Conservation (phyloP, 2,888 invertebrate species). For the Hemicrepidius hirtus region DNA sequence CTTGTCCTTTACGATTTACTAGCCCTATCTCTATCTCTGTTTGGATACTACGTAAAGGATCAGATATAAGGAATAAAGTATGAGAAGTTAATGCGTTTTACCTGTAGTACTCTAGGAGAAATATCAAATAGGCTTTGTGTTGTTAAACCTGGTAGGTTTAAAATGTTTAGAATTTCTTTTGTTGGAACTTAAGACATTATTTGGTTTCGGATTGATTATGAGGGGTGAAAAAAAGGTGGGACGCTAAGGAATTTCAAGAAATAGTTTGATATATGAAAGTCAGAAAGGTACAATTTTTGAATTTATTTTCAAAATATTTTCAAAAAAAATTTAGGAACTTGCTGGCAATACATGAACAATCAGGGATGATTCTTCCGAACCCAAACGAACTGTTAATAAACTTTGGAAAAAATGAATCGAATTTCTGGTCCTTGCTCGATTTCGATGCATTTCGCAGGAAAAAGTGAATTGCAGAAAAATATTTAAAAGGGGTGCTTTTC, state of each 20-base stretch:
- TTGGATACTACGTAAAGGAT: not conserved
- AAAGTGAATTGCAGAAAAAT: no score
- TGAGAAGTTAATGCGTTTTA: conserved; percentile 16
- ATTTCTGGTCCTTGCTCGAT: no score
- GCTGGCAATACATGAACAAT: no score
- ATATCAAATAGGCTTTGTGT: conserved; percentile 24
- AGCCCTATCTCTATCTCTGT: not conserved
- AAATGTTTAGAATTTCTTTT: conserved; percentile 1
- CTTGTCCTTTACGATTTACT: not conserved
- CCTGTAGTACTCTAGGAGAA: conserved; percentile 18
- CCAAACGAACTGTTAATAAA: no score
- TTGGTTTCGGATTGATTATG: not conserved
- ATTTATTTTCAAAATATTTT: no score
- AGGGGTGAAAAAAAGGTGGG: not conserved
- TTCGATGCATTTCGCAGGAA: no score
- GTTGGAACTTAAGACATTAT: conserved; percentile 2
- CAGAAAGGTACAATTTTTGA: no score
- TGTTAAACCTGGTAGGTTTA: not conserved
- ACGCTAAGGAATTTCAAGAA: not conserved
- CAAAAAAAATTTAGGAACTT: no score
- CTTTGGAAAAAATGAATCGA: no score
- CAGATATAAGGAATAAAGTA: not conserved
- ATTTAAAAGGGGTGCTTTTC: no score
- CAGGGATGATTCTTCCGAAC: no score
- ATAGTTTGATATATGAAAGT: not conserved